phyloP scores from a whole-genome alignment of 2,888 invertebrate species.

The Steinernema scapterisci region DNA sequence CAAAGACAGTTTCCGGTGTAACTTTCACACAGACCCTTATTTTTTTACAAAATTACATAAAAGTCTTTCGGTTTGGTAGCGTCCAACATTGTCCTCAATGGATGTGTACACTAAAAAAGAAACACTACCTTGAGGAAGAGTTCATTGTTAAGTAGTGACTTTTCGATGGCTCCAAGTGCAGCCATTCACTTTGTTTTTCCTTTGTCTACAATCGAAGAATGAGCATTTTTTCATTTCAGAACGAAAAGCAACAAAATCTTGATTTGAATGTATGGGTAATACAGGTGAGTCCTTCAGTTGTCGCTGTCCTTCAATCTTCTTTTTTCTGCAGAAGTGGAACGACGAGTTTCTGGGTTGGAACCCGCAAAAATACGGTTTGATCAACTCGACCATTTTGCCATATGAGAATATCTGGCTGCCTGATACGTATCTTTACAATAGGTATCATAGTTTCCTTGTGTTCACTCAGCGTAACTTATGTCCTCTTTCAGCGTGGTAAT shows the following conservation, averaged over 20 bases:
- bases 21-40: too few species aligned
- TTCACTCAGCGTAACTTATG: too few species aligned
- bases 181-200: too few species aligned
- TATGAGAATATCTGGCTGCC: constrained; percentile 64
- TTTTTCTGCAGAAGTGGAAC: constrained; percentile 57
- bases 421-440: constrained; percentile 61
- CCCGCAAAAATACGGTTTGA: constrained; percentile 62
- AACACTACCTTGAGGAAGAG: too few species aligned
- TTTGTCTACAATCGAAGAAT: too few species aligned
- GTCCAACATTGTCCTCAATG: too few species aligned
- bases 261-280: constrained; percentile 67
- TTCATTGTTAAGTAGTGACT: too few species aligned
- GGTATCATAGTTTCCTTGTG: constrained; percentile 37
- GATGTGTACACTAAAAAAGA: too few species aligned
- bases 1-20: too few species aligned
- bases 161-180: too few species aligned
- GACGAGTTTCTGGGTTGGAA: constrained; percentile 66
- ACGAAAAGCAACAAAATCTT: constrained; percentile 65
- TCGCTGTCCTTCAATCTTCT: background rate
- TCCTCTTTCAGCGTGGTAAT: constrained; percentile 52
- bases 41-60: too few species aligned
- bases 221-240: constrained; percentile 50
- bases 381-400: constrained; percentile 64
- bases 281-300: constrained; percentile 36
- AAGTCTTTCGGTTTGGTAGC: too few species aligned